Base-by-base conservation (phyloP, 1,140 invertebrate genomes). In the Drosophila watanabei region DNA sequence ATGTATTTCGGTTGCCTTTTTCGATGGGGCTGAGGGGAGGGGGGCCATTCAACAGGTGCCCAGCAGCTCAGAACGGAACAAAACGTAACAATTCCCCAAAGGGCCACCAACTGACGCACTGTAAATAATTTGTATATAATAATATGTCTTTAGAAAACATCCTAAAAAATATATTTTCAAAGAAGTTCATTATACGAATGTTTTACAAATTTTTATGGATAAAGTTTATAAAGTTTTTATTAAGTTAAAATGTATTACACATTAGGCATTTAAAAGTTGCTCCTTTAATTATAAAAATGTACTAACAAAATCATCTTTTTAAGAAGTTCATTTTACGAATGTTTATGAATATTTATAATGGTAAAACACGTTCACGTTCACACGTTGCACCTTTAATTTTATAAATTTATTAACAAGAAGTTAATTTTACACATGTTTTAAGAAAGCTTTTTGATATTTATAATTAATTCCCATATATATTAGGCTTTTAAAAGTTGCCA, bases 31-130 rank as follows among this genome's bases (percentile, higher is more conserved):
- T 43, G 39, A 16, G 52, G 41, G 35, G 18, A 16, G 30, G 43
- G 32, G 13, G 30, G 16, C 70, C 30, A 72, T 72, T 60, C 71
- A 75, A 75, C 71, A 75, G 71, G 71, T 75, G 71, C 71, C 70
- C 70, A 72, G 28, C 69, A 75, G 71, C 54, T 61, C 32, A 52
- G 70, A 73, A 60, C 68, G 39, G n/a, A 51, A 52, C 66, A 52
- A 32, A 69, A 56, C 37, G 66, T 70, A 66, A 20, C 64, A 57
- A 57, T 57, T 71, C 49, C 66, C 70, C 35, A 35, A 35, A 18
- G 20, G 52, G 14, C 61, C 24, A 13, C 35, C 28, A 43, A 33
- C 43, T 30, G 20, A 48, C 57, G 48, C 54, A 57, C 54, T 57
- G 35, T 7, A 2, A 57, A 57, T 57, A 28, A 57, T 57, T 33